Evolutionary conservation across 1,140 invertebrate genomes (phyloP), one percentile per base, ranked within the genome.

Genomic region (Leptinotarsa undecemlineata): DNA sequence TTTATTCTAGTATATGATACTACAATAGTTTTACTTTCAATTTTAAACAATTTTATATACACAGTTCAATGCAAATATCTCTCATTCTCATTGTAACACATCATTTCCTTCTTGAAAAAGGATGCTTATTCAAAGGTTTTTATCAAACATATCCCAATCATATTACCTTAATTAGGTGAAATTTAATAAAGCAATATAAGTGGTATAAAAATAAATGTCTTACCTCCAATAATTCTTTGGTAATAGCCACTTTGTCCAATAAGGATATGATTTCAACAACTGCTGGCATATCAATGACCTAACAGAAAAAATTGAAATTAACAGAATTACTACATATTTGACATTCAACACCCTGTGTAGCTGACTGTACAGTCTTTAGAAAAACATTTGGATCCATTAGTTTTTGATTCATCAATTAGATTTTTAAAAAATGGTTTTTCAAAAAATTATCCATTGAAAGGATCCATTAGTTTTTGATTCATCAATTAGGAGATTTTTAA

Each of bases 191-290:
- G 8, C 8, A 42, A 42, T 42, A 42, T 11, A 42, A 42, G 8
- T 42, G 11, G 0, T 42, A 42, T 42, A 42, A 8, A 57, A 57
- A 14, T 3, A 19, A 57, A 57, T 57, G n/a, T 57, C 86, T 87
- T 88, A 96, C 95, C 92, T 97, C 96, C 88, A 98, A 88, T 87
- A 95, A 91, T 87, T 98, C 96, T 90, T 95, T 96, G 86, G 96
- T 97, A 88, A 98, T 95, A 86, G 93, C 90, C 86, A 94, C 93
- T 87, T 92, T 94, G 88, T 98, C 96, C 91, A 98, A 89, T 84
- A 93, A 89, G 85, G 93, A 91, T 88, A 98, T 95, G 87, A 97
- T 92, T 87, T 96, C 94, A 87, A 95, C 89, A 87, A 97, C 95
- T 84, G 92, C 89, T 84, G 91, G 92, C 94, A 97, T 96, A 90